These are phyloP conservation scores for Trialeurodes vaporariorum DNA, from an alignment of 1,140 invertebrate species.

Conservation along the genomic window DNA sequence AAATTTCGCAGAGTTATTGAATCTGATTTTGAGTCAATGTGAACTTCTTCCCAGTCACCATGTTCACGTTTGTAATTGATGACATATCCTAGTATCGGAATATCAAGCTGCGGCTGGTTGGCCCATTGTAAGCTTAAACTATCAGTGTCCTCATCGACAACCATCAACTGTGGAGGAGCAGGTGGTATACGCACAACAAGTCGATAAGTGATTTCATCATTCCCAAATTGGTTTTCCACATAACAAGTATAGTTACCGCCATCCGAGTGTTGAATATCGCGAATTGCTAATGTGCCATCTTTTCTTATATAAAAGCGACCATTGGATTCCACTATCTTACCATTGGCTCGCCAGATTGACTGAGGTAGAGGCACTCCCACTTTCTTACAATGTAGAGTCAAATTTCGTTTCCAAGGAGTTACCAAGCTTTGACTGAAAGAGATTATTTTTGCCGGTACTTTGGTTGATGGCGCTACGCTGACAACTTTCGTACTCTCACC, in stretches of 20 bases:
- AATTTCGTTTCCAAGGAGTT: constrained; percentile 73
- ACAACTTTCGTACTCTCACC: constrained; percentile 63
- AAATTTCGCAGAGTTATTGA: constrained; percentile 63
- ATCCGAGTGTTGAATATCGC: constrained; percentile 60
- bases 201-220: constrained; percentile 68
- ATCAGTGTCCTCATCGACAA: constrained; percentile 55
- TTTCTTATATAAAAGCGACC: constrained; percentile 28
- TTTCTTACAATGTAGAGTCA: constrained; percentile 62
- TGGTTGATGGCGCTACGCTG: constrained; percentile 60
- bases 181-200: constrained; percentile 54
- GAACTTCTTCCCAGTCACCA: constrained; percentile 77
- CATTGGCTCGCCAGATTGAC: constrained; percentile 22
- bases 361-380: constrained; percentile 54
- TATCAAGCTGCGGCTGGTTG: constrained; percentile 55
- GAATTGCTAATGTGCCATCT: constrained; percentile 36
- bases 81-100: constrained; percentile 61
- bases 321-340: constrained; percentile 23
- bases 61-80: constrained; percentile 80
- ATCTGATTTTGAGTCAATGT: constrained; percentile 62
- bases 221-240: constrained; percentile 70
- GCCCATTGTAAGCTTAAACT: constrained; percentile 54
- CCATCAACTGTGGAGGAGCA: constrained; percentile 49
- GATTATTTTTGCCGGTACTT: constrained; percentile 67
- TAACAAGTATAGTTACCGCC: constrained; percentile 84
- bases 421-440: constrained; percentile 65